A percentile compares a stretch with the other conserved stretches of the same genome.
Conservation (phyloP, 2,113 vertebrate genomes). For the Tragelaphus scriptus region DNA sequence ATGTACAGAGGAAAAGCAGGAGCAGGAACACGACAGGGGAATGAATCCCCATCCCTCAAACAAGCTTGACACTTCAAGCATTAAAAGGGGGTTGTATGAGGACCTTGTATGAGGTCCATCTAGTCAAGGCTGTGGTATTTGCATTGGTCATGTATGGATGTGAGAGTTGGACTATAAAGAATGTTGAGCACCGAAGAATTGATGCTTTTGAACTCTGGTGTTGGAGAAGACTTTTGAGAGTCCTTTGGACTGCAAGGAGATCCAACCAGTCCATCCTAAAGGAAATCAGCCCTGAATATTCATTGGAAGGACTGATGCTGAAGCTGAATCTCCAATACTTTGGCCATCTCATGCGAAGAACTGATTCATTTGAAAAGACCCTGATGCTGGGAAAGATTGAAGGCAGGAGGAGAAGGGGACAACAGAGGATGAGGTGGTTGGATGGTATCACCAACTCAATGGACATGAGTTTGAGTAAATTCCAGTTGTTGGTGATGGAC, state of each 20-base stretch:
- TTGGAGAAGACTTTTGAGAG: neutral
- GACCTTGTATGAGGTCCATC: neutral
- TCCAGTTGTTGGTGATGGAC: neutral
- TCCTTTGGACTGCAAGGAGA: neutral
- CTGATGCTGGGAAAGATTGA: neutral
- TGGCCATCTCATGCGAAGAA: rapidly evolving
- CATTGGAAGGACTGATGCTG: neutral
- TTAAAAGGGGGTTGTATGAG: neutral
- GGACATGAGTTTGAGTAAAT: neutral
- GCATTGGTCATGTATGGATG: neutral
- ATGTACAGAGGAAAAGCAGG: neutral
- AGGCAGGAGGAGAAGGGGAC: neutral
- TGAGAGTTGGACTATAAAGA: neutral
- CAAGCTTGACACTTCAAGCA: neutral
- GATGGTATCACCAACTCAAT: neutral
- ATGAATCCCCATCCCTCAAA: neutral
- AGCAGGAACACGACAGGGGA: neutral
- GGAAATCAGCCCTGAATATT: neutral
- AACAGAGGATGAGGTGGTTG: neutral
- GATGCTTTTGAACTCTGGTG: neutral
- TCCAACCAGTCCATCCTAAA: neutral
- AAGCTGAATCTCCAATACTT: neutral
- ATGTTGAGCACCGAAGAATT: rapidly evolving
- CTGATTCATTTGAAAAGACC: neutral
- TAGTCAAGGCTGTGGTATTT: neutral